These are phyloP conservation scores for Corythaeola cristata DNA, from an alignment of 2,113 vertebrate species.

Conservation along the genomic window DNA sequence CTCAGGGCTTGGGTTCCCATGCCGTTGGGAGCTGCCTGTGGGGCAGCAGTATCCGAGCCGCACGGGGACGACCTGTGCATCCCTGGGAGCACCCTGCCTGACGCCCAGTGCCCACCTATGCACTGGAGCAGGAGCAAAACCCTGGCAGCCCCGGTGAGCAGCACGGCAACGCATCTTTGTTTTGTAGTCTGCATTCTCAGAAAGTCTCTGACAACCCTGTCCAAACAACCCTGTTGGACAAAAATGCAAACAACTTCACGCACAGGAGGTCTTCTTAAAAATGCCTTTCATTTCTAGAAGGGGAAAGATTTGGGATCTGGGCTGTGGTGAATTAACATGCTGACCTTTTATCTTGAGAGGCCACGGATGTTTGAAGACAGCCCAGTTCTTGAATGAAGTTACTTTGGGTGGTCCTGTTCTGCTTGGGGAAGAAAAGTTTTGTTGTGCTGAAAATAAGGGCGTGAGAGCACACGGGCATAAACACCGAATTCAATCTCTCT, in stretches of 20 bases:
- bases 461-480: constrained; percentile 38
- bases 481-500: not conserved
- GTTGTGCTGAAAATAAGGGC: constrained; percentile 33
- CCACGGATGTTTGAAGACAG: constrained; percentile 45
- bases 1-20: not conserved
- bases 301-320: constrained; percentile 1
- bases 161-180: not conserved
- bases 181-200: not conserved
- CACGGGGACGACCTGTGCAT: accelerated
- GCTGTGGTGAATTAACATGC: constrained; percentile 50
- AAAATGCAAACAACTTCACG: constrained; percentile 49
- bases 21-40: not conserved
- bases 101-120: not conserved
- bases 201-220: constrained; percentile 12
- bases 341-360: constrained; percentile 63
- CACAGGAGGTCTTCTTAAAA: constrained; percentile 46
- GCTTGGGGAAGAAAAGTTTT: constrained; percentile 16
- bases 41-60: not conserved
- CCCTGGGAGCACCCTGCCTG: accelerated
- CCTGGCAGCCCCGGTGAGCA: not conserved
- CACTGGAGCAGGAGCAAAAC: not conserved
- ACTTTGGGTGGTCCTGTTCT: constrained; percentile 54
- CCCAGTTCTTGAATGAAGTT: constrained; percentile 39
- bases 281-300: constrained; percentile 40
- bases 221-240: constrained; percentile 21